Conservation (phyloP, 2,797 vertebrate genomes). For the Linurgus olivaceus region DNA sequence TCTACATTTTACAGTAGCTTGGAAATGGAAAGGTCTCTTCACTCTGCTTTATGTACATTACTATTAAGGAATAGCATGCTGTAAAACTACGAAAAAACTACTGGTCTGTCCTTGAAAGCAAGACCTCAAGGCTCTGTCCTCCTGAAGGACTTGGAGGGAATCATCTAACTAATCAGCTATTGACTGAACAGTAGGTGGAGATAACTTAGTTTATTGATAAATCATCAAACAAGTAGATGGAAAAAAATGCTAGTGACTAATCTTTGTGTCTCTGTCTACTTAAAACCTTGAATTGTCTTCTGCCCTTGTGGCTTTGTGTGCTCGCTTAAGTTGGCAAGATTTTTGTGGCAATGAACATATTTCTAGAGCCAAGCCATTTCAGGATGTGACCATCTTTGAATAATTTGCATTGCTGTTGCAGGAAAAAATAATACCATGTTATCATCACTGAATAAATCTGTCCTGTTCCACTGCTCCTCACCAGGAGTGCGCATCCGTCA, state of each 20-base stretch:
- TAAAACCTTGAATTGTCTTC: neutral
- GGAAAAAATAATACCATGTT: neutral
- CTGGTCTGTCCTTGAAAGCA: neutral
- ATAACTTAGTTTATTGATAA: neutral
- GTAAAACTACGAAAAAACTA: neutral
- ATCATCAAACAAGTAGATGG: neutral
- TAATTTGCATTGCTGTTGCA: neutral
- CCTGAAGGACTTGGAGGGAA: neutral
- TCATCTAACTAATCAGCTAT: neutral
- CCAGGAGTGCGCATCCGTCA: fast-evolving
- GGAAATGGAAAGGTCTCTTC: neutral
- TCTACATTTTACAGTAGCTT: neutral
- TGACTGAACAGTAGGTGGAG: neutral
- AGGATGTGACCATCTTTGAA: neutral
- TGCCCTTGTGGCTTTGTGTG: neutral
- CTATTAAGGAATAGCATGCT: neutral
- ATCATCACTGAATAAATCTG: neutral
- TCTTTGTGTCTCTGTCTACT: neutral
- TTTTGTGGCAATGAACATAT: neutral
- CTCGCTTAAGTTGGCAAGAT: neutral
- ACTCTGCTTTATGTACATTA: neutral
- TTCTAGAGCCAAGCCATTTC: neutral
- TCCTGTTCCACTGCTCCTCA: neutral
- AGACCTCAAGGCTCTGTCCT: neutral
- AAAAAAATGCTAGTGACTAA: neutral